Conservation (phyloP, 2,113 vertebrate species). For the Rhea americana region DNA sequence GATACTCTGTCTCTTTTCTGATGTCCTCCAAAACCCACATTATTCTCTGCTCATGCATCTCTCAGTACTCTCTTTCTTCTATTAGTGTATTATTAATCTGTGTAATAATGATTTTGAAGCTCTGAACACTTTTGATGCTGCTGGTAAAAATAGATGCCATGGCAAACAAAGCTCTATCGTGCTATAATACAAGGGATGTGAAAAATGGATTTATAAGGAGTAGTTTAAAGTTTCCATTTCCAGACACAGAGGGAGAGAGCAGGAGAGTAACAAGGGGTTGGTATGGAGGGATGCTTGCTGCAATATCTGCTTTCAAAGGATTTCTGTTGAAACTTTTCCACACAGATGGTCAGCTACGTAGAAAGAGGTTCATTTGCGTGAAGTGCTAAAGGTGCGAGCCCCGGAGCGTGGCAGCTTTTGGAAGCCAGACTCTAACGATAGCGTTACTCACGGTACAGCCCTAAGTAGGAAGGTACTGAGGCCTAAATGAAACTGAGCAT, state of each 20-base stretch:
- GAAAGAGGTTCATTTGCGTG: neutral
- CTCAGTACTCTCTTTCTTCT: neutral
- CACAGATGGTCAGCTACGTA: neutral
- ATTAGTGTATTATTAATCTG: neutral
- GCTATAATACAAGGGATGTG: neutral
- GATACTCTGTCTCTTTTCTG: neutral
- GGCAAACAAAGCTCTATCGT: neutral
- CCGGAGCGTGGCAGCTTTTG: neutral
- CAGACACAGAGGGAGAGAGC: neutral
- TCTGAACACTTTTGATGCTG: neutral
- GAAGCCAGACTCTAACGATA: neutral
- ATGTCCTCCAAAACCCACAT: neutral
- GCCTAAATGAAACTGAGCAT: neutral
- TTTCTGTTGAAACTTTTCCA: slow-evolving; percentile 40
- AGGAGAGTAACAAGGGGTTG: neutral
- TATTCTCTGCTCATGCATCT: neutral
- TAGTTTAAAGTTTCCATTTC: neutral
- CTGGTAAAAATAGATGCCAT: neutral
- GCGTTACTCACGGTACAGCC: neutral
- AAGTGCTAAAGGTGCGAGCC: neutral
- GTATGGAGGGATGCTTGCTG: neutral
- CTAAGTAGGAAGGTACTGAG: neutral
- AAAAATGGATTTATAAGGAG: neutral
- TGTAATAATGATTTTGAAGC: neutral
- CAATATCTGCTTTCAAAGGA: slow-evolving; percentile 14